phyloP scores from a whole-genome alignment of 1,140 invertebrate genomes.

The Orchesella cincta region DNA sequence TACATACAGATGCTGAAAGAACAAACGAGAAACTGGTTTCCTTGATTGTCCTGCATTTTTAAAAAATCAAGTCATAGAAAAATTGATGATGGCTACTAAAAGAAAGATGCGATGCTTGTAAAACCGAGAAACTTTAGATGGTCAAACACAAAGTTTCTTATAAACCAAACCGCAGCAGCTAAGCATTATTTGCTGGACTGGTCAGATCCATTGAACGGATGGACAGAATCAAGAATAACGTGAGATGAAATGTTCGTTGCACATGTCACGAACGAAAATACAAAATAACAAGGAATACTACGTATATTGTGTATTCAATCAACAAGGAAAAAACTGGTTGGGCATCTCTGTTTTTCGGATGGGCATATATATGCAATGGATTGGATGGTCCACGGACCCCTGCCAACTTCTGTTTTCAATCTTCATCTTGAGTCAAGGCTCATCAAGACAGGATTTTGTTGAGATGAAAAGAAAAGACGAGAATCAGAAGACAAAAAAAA shows the following conservation, averaged over 20 bases:
- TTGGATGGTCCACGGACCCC: conserved; percentile 22
- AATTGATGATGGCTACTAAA: background rate
- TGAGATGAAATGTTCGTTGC: conserved; percentile 1
- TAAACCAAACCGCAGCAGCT: no score
- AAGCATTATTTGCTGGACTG: no score
- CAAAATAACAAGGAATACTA: background rate
- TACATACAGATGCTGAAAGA: background rate
- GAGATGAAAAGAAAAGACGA: background rate
- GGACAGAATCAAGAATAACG: background rate
- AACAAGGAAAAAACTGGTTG: background rate
- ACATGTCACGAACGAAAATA: conserved; percentile 4
- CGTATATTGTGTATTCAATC: no score
- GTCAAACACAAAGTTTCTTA: no score
- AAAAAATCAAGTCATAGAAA: background rate
- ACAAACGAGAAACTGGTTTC: background rate
- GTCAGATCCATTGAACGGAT: no score
- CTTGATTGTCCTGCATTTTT: background rate
- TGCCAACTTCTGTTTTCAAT: conserved; percentile 24
- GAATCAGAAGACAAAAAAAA: background rate
- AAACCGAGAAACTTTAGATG: no score
- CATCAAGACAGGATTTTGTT: conserved; percentile 7
- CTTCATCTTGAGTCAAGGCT: background rate
- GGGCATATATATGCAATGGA: background rate
- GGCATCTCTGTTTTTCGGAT: background rate
- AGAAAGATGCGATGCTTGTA: no score